Percentiles rank a stretch among this genome's conserved stretches.
Conservation (phyloP, 2,113 vertebrate genomes). For the Larimichthys polyactis region DNA sequence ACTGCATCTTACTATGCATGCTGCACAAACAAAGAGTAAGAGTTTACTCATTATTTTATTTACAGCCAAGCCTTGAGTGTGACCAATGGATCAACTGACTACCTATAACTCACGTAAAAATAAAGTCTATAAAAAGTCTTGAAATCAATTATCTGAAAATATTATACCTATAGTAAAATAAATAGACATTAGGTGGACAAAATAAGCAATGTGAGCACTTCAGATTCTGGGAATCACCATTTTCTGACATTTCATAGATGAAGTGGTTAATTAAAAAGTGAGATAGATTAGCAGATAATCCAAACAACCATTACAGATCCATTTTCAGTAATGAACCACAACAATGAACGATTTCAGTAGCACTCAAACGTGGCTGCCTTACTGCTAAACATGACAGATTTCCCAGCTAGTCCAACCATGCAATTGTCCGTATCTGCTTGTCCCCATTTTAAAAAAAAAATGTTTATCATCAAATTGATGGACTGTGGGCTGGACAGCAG, state of each 20-base stretch:
- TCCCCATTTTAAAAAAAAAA: constrained; percentile 9
- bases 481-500: background rate
- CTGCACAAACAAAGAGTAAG: no score
- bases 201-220: background rate
- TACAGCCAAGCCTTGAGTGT: no score
- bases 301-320: background rate
- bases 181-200: background rate
- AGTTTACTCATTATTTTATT: no score
- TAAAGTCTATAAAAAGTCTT: no score
- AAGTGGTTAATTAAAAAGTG: background rate
- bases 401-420: background rate
- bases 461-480: background rate
- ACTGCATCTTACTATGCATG: no score
- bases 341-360: background rate
- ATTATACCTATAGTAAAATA: no score
- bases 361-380: background rate
- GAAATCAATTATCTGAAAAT: no score
- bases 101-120: no score
- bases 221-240: background rate
- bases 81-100: no score
- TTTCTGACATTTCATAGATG: background rate
- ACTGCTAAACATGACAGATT: background rate
- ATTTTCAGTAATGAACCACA: background rate
- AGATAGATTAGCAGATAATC: background rate
- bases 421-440: background rate